Base-by-base conservation (phyloP, 2,797 vertebrate genomes). In the Schizothorax lantsangensis region DNA sequence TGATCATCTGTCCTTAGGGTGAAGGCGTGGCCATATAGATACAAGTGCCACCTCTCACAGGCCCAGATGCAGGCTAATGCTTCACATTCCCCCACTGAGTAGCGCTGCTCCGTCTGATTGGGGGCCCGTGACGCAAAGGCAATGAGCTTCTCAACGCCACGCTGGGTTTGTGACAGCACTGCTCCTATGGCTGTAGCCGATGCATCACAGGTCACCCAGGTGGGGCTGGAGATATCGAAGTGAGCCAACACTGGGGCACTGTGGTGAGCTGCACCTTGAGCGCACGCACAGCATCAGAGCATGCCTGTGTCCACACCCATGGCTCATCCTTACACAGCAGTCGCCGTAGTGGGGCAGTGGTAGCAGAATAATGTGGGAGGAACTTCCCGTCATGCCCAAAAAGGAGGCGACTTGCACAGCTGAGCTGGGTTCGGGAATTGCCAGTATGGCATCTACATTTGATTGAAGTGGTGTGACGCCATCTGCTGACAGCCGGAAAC, bases 61-160 rank as follows among this genome's bases (percentile, higher is more conserved):
- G 23, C 57, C 23, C 23, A 59, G 9, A 59, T n/a, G 23, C 19
- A 59, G 19, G 33, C 38, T 73, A 45, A 21, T 23, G 71, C 71
- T 43, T 47, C 40, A 12, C 0, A 23, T 38, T 43, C 38, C 5
- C 40, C n/a, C 10, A 43, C n/a, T 0, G 38, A 74, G 10, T 74
- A 49, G 5, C 6, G 5, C 21, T 43, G 26, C n/a, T 49, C 26
- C 0, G 6, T 49, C 9, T 30, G 49, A 45, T 78, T 33, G 26
- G 30, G 26, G 23, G 74, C 52, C 17, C 0, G 21, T 14, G 47
- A 78, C 0, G 11, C 69, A 45, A 72, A 73, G 23, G 71, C 23
- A 0, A 43, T 43, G 38, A n/a, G n/a, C n/a, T n/a, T n/a, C n/a
- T n/a, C 38, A 2, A 72, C 0, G 2, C 38, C 38, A 4, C 1